These are phyloP conservation scores for Parasteatoda tepidariorum DNA, from an alignment of 1,140 invertebrate genomes.

Conservation along the genomic window DNA sequence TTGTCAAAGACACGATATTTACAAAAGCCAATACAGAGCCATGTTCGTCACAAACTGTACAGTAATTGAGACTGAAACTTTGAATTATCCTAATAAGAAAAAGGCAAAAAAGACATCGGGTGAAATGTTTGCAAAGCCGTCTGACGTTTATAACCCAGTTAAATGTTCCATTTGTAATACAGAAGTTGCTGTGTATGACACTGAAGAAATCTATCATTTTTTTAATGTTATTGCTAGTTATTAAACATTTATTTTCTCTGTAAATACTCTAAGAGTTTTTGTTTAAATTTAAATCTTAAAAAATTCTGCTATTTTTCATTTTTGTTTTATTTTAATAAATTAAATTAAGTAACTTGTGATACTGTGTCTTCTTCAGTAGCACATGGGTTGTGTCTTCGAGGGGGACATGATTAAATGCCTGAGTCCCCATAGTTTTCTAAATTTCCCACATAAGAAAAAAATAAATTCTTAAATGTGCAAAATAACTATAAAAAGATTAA, in stretches of 20 bases:
- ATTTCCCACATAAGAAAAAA: too few species aligned
- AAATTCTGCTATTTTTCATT: too few species aligned
- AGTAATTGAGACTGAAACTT: constrained; percentile 69
- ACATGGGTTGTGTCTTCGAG: too few species aligned
- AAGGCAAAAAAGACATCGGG: not conserved
- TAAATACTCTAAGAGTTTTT: too few species aligned
- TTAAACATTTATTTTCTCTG: constrained; percentile 1
- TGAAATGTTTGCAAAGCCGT: constrained; percentile 10
- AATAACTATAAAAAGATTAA: too few species aligned
- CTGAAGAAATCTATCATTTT: constrained; percentile 77
- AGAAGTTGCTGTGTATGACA: constrained; percentile 74
- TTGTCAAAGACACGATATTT: constrained; percentile 75
- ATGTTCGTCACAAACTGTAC: constrained; percentile 77
- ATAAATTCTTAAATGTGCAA: too few species aligned
- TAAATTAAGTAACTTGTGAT: too few species aligned
- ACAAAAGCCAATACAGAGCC: constrained; percentile 75
- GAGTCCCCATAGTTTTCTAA: too few species aligned
- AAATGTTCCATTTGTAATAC: constrained; percentile 74
- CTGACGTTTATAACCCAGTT: constrained; percentile 73
- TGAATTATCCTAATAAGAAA: constrained; percentile 68
- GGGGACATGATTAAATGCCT: too few species aligned
- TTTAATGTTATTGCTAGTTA: constrained; percentile 76
- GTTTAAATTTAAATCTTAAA: too few species aligned
- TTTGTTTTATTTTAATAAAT: too few species aligned
- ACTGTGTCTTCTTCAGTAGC: too few species aligned